Base-by-base conservation (phyloP, 2,113 vertebrate genomes). In the Leucopternis melanops region DNA sequence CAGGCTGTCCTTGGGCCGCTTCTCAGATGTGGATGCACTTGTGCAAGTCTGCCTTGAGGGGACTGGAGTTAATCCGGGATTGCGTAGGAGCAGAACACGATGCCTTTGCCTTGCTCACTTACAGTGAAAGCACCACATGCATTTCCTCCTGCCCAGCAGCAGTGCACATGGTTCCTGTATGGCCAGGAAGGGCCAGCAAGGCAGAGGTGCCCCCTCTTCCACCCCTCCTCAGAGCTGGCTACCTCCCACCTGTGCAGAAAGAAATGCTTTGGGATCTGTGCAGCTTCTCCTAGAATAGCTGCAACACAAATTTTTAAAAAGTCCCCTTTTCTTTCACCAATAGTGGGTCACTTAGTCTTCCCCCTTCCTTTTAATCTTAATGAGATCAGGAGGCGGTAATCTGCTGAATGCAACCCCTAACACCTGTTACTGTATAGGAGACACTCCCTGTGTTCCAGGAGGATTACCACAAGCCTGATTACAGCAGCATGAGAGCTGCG, bases 161-260 rank as follows among this genome's bases (percentile, higher is more conserved):
- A 0, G 1, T 31, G 34, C 45, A 4, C 0, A 0, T 44, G 34
- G 27, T 32, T 70, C 36, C 70, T 74, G 31, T 5, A 26, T 7
- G 42, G 65, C 23, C 34, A 62, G 75, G 52, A 58, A 16, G 32
- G 34, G 14, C 36, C 59, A 38, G 36, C 52, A 74, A 66, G 34
- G 26, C 50, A 71, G 52, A 81, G 36, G 23, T 66, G 70, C 27
- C 9, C 7, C 38, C 50, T 52, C 36, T 54, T 29, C 50, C 58
- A 54, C 4, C 38, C 32, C 36, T 6, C 1, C 40, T 73, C 8
- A 1, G 61, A 78, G n/a, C 55, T 65, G 45, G 54, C 36, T 84
- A 6, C 67, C 40, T 11, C 55, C 20, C 11, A 1, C 15, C 34
- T 2, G 0, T 45, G 25, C 69, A 75, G 42, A 42, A 49, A 47